Evolutionary conservation across 2,888 invertebrate genomes (phyloP), one percentile per base, ranked within the genome.

Genomic region (Adineta ricciae): DNA sequence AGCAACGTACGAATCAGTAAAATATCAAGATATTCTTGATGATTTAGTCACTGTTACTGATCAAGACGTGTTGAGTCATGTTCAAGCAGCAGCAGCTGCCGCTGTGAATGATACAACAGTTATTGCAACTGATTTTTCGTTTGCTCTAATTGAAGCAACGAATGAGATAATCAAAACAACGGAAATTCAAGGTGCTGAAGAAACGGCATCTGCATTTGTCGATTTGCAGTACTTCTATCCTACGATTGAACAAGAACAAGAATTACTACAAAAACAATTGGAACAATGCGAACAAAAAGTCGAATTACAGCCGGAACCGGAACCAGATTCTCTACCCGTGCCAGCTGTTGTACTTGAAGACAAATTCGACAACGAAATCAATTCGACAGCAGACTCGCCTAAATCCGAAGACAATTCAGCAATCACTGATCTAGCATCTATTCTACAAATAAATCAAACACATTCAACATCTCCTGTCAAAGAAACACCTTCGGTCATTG

Each of bases 21-120:
- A 38, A 78, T 78, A 41, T 78, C 78, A 78, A 78, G 78, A 78
- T 41, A 78, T 78, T 78, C 78, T 78, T 41, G 41, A 78, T n/a
- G 78, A 78, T 78, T 41, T 78, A 78, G 64, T 64, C 14, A 64
- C 64, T 64, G 64, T 64, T 32, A 64, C 64, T 5, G 64, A 64
- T 64, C 64, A 64, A 64, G 64, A 64, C 19, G 64, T 64, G 16
- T 64, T 64, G 32, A 64, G 64, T 32, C 64, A 64, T 32, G 64
- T 64, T 19, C 64, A 64, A 64, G 64, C 64, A 32, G 64, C 64
- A 32, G 50, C 50, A 46, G 50, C 50, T 50, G 32, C 64, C 7
- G 64, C 64, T 14, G 64, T 32, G 16, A 64, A 64, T 64, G 64
- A 64, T 32, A 64, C 64, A 32, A 64, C 64, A 32, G 64, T 64